Percentiles rank a stretch among this genome's conserved stretches.
Evolutionary conservation across 2,797 vertebrate genomes (phyloP).

Genomic region (Crypturellus tataupa): DNA sequence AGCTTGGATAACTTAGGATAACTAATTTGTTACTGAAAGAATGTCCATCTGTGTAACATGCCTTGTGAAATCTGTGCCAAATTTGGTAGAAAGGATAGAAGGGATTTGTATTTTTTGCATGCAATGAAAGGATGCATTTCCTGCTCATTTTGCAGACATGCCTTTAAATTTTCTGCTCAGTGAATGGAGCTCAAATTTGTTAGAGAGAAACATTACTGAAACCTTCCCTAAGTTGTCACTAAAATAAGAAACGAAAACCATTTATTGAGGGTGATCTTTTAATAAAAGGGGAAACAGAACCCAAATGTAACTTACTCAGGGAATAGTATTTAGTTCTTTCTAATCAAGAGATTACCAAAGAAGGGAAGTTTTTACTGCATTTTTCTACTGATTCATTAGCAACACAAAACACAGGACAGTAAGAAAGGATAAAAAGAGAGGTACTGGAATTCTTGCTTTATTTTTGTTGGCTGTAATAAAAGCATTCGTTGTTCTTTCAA

Average conservation of each 20-base stretch:
- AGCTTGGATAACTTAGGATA: neutral
- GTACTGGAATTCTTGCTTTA: neutral
- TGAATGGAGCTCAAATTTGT: neutral
- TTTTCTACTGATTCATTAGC: neutral
- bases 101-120: conserved; percentile 4
- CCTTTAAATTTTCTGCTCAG: conserved; percentile 23
- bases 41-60: conserved; percentile 15
- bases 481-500: neutral
- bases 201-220: neutral
- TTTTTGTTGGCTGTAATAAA: neutral
- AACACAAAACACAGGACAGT: neutral
- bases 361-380: neutral
- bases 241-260: neutral
- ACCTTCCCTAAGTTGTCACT: neutral
- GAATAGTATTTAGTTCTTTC: neutral
- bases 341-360: neutral
- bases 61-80: conserved; percentile 32
- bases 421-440: neutral
- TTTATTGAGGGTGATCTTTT: neutral
- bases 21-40: conserved; percentile 28
- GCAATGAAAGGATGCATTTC: conserved; percentile 4
- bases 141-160: neutral
- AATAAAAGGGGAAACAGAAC: neutral
- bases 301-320: neutral
- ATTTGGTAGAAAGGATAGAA: conserved; percentile 14